These are phyloP conservation scores for Pristionchus fissidentatus DNA, from an alignment of 2,888 invertebrate species.

Conservation along the genomic window DNA sequence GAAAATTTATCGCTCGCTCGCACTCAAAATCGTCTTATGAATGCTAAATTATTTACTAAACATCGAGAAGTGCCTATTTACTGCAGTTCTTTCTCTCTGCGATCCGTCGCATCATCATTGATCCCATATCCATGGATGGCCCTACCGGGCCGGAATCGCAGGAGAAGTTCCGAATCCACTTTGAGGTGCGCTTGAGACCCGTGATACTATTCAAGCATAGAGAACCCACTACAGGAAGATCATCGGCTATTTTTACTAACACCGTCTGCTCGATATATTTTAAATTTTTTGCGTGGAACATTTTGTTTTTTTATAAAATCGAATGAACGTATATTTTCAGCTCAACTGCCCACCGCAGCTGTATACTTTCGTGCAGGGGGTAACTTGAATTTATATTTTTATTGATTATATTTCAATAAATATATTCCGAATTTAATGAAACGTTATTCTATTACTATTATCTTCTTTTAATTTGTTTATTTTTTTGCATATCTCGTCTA, in stretches of 20 bases:
- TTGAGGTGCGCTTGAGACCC: slow-evolving; percentile 20
- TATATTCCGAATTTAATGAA: too few species aligned
- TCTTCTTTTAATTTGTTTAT: too few species aligned
- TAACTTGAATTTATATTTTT: too few species aligned
- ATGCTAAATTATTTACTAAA: neutral
- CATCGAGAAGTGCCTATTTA: neutral
- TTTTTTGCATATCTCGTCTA: neutral
- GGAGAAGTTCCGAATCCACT: slow-evolving; percentile 8
- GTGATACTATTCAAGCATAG: too few species aligned
- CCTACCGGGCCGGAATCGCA: neutral
- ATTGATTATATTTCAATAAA: too few species aligned
- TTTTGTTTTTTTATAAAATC: neutral
- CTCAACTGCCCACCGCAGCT: slow-evolving; percentile 32
- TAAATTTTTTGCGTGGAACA: neutral
- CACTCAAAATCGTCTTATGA: too few species aligned
- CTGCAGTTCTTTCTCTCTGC: slow-evolving; percentile 54
- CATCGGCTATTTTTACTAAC: too few species aligned
- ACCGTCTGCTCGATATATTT: neutral
- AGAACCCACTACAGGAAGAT: too few species aligned
- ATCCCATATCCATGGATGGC: slow-evolving; percentile 44
- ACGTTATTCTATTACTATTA: too few species aligned
- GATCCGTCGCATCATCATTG: slow-evolving; percentile 61
- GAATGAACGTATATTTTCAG: neutral
- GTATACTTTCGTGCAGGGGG: neutral
- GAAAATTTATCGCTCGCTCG: too few species aligned